Conservation (phyloP, 2,888 invertebrate species). For the Caradrina kadenii region DNA sequence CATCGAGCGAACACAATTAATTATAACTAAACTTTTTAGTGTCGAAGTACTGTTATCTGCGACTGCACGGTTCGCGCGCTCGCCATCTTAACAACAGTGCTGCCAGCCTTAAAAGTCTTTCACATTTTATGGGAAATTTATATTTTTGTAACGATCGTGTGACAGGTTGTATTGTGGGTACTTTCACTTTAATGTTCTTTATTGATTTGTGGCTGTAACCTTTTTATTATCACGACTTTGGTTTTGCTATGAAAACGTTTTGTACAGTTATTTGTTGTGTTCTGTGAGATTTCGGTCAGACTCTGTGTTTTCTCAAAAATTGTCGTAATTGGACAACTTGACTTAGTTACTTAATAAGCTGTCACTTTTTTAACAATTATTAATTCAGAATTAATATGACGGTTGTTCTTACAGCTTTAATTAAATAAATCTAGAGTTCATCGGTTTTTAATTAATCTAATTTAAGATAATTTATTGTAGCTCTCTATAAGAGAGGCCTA, state of each 20-base stretch:
- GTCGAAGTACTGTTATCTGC: conserved; percentile 52
- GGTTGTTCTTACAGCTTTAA: not conserved
- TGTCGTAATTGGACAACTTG: conserved; percentile 8
- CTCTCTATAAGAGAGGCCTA: too few relatives aligned
- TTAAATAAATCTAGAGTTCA: not conserved
- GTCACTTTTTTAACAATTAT: conserved; percentile 27
- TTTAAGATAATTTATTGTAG: not conserved
- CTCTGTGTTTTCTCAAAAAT: conserved; percentile 27
- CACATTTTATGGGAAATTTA: conserved; percentile 62
- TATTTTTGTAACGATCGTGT: conserved; percentile 45
- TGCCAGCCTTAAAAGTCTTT: conserved; percentile 59
- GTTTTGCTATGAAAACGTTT: conserved; percentile 31
- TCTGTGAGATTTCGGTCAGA: conserved; percentile 38
- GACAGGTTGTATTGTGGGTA: conserved; percentile 44
- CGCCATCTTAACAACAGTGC: conserved; percentile 36
- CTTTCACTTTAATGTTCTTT: conserved; percentile 60
- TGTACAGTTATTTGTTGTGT: conserved; percentile 52
- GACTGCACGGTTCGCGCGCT: conserved; percentile 52
- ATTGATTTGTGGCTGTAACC: conserved; percentile 53
- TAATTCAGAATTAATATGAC: conserved; percentile 12
- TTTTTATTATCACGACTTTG: conserved; percentile 54
- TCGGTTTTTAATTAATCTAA: conserved; percentile 1
- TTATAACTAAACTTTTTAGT: conserved; percentile 52
- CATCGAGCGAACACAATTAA: conserved; percentile 49
- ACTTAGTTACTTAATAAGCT: conserved; percentile 29